Evolutionary conservation across 1,140 invertebrate species (phyloP).

Genomic region (Manduca sexta): DNA sequence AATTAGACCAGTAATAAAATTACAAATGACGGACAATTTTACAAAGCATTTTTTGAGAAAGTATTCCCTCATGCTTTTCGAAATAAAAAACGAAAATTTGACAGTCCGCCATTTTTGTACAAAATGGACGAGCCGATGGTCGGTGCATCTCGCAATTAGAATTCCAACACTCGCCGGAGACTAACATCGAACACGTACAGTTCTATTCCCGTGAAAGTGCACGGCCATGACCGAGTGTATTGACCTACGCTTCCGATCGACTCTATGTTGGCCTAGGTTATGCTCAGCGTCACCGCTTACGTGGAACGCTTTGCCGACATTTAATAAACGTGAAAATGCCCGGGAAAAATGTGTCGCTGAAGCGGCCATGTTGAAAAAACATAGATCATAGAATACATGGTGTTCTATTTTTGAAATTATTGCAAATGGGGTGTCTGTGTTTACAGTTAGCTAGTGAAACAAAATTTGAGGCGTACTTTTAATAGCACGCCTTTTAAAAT

Average conservation of each 20-base stretch:
- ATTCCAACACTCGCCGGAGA: constrained; percentile 33
- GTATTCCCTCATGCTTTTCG: too few relatives aligned
- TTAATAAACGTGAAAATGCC: constrained; percentile 20
- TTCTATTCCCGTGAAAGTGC: constrained; percentile 54
- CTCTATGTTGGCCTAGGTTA: constrained; percentile 66
- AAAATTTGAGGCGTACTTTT: too few relatives aligned
- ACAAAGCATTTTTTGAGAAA: too few relatives aligned
- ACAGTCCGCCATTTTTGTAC: too few relatives aligned
- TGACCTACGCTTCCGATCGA: constrained; percentile 57
- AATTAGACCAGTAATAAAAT: too few relatives aligned
- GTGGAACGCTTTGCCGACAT: constrained; percentile 29
- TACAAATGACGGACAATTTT: too few relatives aligned
- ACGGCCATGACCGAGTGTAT: constrained; percentile 63
- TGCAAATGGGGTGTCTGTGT: not conserved
- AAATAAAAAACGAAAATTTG: too few relatives aligned
- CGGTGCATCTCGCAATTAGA: constrained; percentile 21
- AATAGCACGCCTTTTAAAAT: too few relatives aligned
- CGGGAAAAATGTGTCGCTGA: constrained; percentile 8
- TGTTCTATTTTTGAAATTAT: not conserved
- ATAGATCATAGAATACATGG: too few relatives aligned
- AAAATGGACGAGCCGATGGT: too few relatives aligned
- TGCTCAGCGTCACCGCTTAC: constrained; percentile 34
- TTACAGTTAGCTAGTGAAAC: not conserved
- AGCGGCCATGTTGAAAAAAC: not conserved
- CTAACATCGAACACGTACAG: constrained; percentile 55